These are phyloP conservation scores for Chloebia gouldiae DNA, from an alignment of 2,113 vertebrate genomes.

Conservation along the genomic window DNA sequence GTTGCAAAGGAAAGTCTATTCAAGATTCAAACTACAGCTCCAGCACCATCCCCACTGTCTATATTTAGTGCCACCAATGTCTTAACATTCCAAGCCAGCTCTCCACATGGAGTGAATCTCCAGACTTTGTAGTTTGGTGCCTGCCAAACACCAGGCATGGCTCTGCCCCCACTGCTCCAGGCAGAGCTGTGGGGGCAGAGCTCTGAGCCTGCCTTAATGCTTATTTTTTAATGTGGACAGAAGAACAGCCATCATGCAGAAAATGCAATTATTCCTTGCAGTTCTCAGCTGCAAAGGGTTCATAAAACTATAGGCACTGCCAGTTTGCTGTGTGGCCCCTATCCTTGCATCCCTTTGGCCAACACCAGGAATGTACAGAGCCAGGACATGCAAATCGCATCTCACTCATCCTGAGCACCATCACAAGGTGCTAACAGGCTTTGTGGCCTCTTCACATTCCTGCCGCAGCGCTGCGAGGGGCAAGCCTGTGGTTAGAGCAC, in stretches of 20 bases:
- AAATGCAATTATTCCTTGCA: background rate
- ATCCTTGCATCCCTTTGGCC: background rate
- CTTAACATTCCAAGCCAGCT: background rate
- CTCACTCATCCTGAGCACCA: background rate
- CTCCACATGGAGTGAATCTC: background rate
- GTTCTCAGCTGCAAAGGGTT: background rate
- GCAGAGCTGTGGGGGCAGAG: background rate
- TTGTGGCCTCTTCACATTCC: background rate
- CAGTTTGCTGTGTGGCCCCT: background rate
- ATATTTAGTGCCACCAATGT: background rate
- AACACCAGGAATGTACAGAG: background rate
- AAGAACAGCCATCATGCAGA: accelerated
- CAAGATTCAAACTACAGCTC: background rate
- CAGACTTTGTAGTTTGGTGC: background rate
- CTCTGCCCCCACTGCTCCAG: background rate
- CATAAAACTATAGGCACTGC: background rate
- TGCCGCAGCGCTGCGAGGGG: background rate
- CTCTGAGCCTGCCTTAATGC: too few relatives aligned
- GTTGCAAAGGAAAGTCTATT: background rate
- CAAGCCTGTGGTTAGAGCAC: background rate
- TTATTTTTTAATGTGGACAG: too few relatives aligned
- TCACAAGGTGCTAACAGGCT: background rate
- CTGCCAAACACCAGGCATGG: background rate
- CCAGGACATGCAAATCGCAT: background rate
- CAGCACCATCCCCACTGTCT: background rate